Evolutionary conservation across 1,140 invertebrate genomes (phyloP).

Genomic region (Leptinotarsa lineolata): DNA sequence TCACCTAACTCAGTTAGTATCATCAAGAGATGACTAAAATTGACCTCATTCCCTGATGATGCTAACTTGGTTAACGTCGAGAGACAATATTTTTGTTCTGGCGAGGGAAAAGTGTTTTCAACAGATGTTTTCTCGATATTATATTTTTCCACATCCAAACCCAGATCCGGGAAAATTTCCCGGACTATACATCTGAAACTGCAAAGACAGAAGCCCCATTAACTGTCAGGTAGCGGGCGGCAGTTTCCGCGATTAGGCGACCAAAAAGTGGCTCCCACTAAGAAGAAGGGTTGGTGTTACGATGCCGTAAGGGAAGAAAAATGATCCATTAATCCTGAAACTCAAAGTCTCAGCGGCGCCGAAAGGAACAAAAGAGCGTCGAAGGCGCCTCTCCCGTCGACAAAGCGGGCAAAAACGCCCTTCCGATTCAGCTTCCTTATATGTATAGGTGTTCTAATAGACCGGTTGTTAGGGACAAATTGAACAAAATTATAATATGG

Average conservation of each 20-base stretch:
- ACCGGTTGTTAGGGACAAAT: too few relatives aligned
- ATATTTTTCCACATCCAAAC: too few relatives aligned
- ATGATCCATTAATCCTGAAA: constrained; percentile 37
- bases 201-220: background rate
- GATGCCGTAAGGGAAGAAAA: constrained; percentile 35
- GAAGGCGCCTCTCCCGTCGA: constrained; percentile 32
- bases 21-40: too few relatives aligned
- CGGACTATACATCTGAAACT: background rate
- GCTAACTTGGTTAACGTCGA: too few relatives aligned
- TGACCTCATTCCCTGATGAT: too few relatives aligned
- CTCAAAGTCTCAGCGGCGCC: constrained; percentile 35
- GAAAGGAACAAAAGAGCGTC: constrained; percentile 34
- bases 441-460: background rate
- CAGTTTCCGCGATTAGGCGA: constrained; percentile 2
- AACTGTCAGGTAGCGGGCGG: constrained; percentile 1
- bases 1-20: too few relatives aligned
- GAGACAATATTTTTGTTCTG: too few relatives aligned
- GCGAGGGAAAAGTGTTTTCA: too few relatives aligned
- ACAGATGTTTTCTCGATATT: too few relatives aligned
- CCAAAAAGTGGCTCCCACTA: constrained; percentile 13
- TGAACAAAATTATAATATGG: too few relatives aligned
- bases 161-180: background rate
- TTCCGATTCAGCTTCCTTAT: background rate
- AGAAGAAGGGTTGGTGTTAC: constrained; percentile 30
- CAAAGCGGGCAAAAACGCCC: constrained; percentile 11